Base-by-base conservation (phyloP, 2,797 vertebrate species). In the Limosa lapponica region DNA sequence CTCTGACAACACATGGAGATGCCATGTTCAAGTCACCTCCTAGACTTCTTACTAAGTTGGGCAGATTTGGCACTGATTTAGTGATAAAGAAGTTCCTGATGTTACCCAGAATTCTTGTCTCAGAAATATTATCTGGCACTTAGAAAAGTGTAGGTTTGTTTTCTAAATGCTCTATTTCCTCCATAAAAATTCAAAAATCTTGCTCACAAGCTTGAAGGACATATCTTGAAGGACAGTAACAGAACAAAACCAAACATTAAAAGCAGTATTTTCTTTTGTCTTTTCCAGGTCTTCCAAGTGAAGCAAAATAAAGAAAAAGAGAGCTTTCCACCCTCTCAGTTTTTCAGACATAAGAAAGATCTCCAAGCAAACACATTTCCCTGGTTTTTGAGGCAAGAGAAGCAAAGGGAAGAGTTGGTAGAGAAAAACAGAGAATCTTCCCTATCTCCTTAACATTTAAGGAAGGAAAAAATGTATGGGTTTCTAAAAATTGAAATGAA, bases 141-240 rank as follows among this genome's bases (percentile, higher is more conserved):
- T 62, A 62, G 54, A 73, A 80, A 93, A 73, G 4, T 8, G 20
- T 28, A 67, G n/a, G 27, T 82, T 80, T 93, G 39, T 90, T 90
- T 93, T 83, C 61, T 72, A 49, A 88, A 91, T 86, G 32, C 69
- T 92, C 55, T 49, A 44, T 39, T 88, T 90, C 64, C 61, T 81
- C 32, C 34, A 30, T 46, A 91, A 86, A 91, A 86, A 61, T 58
- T 88, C 39, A 93, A 78, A 92, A 85, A 64, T 4, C 44, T 78
- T 74, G 27, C n/a, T 94, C 44, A 64, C 71, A 86, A 66, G 28
- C 44, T 88, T 74, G 61, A 91, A 96, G 92, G 78, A 88, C 23
- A 0, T 36, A 32, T 46, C 37, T 75, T 90, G 62, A 94, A 87
- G 59, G 89, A 78, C 65, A 78, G 72, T 20, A 67, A 64, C 10